Evolutionary conservation across 2,113 vertebrate species (phyloP), one percentile per base, ranked within the genome.

Genomic region (Zosterops borbonicus): DNA sequence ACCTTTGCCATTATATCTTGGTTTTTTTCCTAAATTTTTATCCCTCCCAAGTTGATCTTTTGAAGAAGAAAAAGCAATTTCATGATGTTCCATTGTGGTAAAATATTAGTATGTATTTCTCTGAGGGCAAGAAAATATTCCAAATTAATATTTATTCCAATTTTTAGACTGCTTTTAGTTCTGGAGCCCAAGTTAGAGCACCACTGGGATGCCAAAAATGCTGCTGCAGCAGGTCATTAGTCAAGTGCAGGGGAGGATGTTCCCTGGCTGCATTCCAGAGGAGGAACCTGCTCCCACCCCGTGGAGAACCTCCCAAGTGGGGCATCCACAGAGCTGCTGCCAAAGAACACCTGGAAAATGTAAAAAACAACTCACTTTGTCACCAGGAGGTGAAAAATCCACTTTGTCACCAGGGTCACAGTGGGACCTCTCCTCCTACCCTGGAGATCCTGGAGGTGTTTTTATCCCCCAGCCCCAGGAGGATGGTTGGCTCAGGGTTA

Each of bases 181-280:
- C 25, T 22, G 49, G 56, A 89, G 69, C 19, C 42, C 19, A 3
- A 3, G 23, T 15, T 18, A 28, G 37, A 41, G 44, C 49, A 50
- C 19, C 60, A 7, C 16, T 22, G 31, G 35, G 58, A 85, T 76
- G 78, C 79, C 88, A 92, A 20, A 33, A 70, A 73, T 19, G 75
- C 74, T 63, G 78, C 78, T 7, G 59, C 63, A 80, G 76, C 55
- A 55, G 5, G 1, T 90, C 39, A 41, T 59, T 21, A 56, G 28
- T n/a, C 33, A 46, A 65, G 44, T 11, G 50, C 55, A 39, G 35
- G 92, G 75, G 79, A 95, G 75, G 85, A 58, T 88, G 91, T 79
- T 87, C 70, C 29, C 71, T 94, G 90, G 70, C 75, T 44, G 82
- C 82, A 74, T 83, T 95, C 95, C 92, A 88, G 82, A 74, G 75